These are phyloP conservation scores for Catamblyrhynchus diadema DNA, from an alignment of 2,797 vertebrate genomes.

Conservation along the genomic window DNA sequence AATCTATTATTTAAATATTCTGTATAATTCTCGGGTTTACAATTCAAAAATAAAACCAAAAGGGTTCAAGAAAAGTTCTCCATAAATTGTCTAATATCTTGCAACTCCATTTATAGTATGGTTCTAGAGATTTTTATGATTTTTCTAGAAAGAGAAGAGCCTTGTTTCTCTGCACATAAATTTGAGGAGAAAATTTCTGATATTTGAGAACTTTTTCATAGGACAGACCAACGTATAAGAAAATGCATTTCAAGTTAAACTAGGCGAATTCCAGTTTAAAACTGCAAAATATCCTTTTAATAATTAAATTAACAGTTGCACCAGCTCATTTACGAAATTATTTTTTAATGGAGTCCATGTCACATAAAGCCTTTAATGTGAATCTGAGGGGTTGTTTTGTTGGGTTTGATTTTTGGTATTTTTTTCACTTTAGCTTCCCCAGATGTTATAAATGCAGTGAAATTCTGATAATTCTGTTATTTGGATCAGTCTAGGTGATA, in stretches of 20 bases:
- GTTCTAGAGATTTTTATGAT: not conserved
- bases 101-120: not conserved
- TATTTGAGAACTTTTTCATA: not conserved
- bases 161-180: not conserved
- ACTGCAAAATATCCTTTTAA: not conserved
- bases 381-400: not conserved
- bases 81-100: not conserved
- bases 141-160: not conserved
- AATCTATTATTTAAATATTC: conserved; percentile 14
- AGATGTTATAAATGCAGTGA: not conserved
- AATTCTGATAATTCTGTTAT: not conserved
- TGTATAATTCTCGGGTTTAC: not conserved
- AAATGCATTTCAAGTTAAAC: not conserved
- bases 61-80: not conserved
- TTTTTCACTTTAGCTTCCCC: not conserved
- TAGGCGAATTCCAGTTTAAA: not conserved
- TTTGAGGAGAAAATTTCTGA: not conserved
- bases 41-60: not conserved
- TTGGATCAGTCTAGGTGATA: not conserved
- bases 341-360: not conserved
- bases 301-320: not conserved
- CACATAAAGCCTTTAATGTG: not conserved
- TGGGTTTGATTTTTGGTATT: not conserved
- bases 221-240: not conserved
- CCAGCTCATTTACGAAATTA: not conserved